Evolutionary conservation across 2,797 vertebrate species (phyloP).

Genomic region (Clarias fuscus): DNA sequence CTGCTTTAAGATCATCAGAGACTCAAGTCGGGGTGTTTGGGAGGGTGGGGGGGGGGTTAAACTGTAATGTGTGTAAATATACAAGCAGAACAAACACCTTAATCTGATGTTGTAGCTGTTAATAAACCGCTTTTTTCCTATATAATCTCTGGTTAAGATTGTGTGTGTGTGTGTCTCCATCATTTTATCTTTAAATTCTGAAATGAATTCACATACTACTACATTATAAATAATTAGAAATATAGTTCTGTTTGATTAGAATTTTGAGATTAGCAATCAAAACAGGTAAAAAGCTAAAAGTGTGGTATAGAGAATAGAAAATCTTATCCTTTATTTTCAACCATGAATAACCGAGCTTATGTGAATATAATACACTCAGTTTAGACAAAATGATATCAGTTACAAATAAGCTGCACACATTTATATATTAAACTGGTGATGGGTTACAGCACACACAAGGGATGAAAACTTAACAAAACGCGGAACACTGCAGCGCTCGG

Average conservation of each 20-base stretch:
- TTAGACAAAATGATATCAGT: too few relatives aligned
- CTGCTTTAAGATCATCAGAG: slow-evolving; percentile 3
- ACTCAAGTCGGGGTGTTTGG: background rate
- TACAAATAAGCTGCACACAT: too few relatives aligned
- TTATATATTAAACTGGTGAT: too few relatives aligned
- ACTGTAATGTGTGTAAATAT: slow-evolving; percentile 58
- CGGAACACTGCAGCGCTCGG: background rate
- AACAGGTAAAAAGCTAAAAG: background rate
- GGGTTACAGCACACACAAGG: background rate
- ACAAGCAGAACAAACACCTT: background rate
- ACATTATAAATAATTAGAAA: background rate
- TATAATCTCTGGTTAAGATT: slow-evolving; percentile 21
- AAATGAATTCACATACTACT: background rate
- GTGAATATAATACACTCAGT: too few relatives aligned
- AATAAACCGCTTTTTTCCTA: slow-evolving; percentile 17
- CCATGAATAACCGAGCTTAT: background rate
- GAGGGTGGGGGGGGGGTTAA: background rate
- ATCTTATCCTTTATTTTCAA: background rate
- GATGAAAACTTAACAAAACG: background rate
- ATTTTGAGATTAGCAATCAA: background rate
- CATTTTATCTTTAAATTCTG: background rate
- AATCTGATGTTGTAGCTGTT: slow-evolving; percentile 41
- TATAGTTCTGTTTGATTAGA: background rate
- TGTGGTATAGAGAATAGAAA: background rate
- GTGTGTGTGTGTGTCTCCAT: background rate